Evolutionary conservation across 2,797 vertebrate species (phyloP).

Genomic region (Bovichtus variegatus): DNA sequence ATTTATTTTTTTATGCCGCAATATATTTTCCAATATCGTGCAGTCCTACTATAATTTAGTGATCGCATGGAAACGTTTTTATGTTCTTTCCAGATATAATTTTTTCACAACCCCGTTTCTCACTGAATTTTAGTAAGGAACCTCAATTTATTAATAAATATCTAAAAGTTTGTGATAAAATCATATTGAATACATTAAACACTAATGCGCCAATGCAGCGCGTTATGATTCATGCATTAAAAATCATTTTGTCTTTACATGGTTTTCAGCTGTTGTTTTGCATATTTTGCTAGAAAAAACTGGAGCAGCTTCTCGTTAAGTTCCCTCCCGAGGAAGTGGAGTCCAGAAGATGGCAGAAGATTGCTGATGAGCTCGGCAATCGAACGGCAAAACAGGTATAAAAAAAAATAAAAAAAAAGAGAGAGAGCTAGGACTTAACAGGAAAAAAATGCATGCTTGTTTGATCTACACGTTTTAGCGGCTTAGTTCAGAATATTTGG

Average conservation of each 20-base stretch:
- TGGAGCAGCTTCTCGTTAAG: constrained; percentile 96
- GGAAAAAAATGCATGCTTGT: neutral
- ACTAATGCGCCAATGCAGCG: neutral
- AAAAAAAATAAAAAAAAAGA: no score
- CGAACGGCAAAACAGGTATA: constrained; percentile 99
- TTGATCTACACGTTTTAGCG: neutral
- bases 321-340: constrained; percentile 98
- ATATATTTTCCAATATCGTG: no score
- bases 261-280: neutral
- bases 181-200: neutral
- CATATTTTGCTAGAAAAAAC: constrained; percentile 89
- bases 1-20: no score
- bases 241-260: neutral
- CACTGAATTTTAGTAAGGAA: neutral
- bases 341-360: constrained; percentile 98
- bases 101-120: neutral
- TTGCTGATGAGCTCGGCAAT: constrained; percentile 97
- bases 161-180: neutral
- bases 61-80: neutral
- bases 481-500: neutral
- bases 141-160: neutral
- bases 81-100: neutral
- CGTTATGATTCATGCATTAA: neutral
- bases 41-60: no score
- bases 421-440: neutral